Base-by-base conservation (phyloP, 1,140 invertebrate genomes). In the Drosophila erecta region DNA sequence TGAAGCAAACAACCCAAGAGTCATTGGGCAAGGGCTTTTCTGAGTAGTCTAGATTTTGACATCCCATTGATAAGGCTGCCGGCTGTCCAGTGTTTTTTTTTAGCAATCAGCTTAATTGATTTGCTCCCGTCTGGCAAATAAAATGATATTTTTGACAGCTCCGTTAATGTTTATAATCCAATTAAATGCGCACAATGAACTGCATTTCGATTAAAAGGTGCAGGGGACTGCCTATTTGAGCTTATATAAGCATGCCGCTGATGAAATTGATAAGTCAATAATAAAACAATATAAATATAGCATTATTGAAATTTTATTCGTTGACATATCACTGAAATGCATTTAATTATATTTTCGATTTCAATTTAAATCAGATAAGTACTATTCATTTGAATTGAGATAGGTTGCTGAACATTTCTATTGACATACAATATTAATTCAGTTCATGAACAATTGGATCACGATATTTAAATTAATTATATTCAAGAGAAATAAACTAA, bases 141-240 rank as follows among this genome's bases (percentile, higher is more conserved):
- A 76, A 67, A 49, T 76, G 53, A 58, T 49, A 50, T 55, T 76
- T 76, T 76, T 58, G 54, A 76, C 73, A 76, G 61, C 54, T 76
- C 41, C 53, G 54, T 66, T 58, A 64, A 66, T 66, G 55, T 76
- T 41, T 40, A 38, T 55, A 75, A 75, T 58, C 60, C 40, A 65
- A 75, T 75, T 59, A 67, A 75, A 40, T 27, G 53, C 64, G 55
- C 50, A 55, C 62, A 59, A 76, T 76, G 73, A 67, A 76, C 62
- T 30, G 33, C 7, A 41, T 40, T 70, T 49, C 22, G 65, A 69
- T 69, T 56, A 51, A 24, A 47, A 70, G 64, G 66, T 56, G 40
- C 30, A 7, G 47, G 59, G 60, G 41, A 37, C 55, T 46, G 12
- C 41, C 38, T 49, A 57, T 51, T 40, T 10, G 35, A 35, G 27